A percentile compares a stretch with the other conserved stretches of the same genome.
phyloP scores from a whole-genome alignment of 1,140 invertebrate genomes.

The Doryteuthis pealeii region DNA sequence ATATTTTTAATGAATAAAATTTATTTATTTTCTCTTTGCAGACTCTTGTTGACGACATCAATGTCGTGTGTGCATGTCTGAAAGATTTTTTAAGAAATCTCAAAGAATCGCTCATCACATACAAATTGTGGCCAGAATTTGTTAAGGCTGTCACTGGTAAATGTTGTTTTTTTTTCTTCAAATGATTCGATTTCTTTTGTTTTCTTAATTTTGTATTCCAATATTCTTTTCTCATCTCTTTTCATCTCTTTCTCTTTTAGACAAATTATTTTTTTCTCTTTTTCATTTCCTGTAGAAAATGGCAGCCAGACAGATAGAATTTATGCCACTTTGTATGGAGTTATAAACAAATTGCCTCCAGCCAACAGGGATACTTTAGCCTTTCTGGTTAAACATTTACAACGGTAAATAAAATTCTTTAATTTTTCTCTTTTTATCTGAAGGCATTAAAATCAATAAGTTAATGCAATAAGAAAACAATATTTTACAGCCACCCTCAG shows the following conservation, averaged over 20 bases:
- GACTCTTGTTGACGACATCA: slow-evolving; percentile 67
- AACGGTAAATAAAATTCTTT: slow-evolving; percentile 67
- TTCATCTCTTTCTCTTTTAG: too few relatives aligned
- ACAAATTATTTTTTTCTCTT: too few relatives aligned
- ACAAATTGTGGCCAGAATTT: slow-evolving; percentile 75
- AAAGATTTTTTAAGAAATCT: slow-evolving; percentile 84
- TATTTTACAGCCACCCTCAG: too few relatives aligned
- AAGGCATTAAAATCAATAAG: too few relatives aligned
- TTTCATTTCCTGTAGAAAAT: slow-evolving; percentile 55
- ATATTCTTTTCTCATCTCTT: too few relatives aligned
- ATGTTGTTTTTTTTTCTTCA: neutral
- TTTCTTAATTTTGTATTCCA: too few relatives aligned
- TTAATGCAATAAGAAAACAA: too few relatives aligned
- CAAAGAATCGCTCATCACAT: slow-evolving; percentile 81
- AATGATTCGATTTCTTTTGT: too few relatives aligned
- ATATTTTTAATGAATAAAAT: too few relatives aligned
- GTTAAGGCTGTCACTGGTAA: slow-evolving; percentile 63
- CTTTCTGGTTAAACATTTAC: slow-evolving; percentile 81
- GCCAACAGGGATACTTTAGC: slow-evolving; percentile 87
- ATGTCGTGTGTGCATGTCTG: slow-evolving; percentile 80
- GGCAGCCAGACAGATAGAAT: slow-evolving; percentile 60
- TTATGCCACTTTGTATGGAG: slow-evolving; percentile 66
- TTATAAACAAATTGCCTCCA: slow-evolving; percentile 74
- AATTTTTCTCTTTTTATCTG: too few relatives aligned
- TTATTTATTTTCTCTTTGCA: slow-evolving; percentile 32